phyloP scores from a whole-genome alignment of 2,888 invertebrate species.

The Habroteleia sp. region DNA sequence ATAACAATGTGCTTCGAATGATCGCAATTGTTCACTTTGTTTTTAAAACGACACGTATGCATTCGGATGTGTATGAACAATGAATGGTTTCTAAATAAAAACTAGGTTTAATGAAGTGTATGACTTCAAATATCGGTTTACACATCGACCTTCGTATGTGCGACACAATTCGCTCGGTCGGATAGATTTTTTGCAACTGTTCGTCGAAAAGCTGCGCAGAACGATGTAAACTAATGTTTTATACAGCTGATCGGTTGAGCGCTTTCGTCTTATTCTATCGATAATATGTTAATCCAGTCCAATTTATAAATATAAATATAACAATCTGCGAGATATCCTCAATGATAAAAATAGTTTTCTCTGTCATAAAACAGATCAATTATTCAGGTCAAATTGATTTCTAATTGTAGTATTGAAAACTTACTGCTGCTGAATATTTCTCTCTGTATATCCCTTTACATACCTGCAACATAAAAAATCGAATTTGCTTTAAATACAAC shows the following conservation, averaged over 20 bases:
- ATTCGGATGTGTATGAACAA: conserved; percentile 54
- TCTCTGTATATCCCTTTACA: conserved; percentile 72
- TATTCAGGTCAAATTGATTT: conserved; percentile 42
- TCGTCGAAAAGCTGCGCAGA: conserved; percentile 59
- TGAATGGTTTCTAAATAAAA: conserved; percentile 55
- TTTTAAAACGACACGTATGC: conserved; percentile 18
- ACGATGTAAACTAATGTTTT: conserved; percentile 57
- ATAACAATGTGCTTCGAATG: conserved; percentile 2
- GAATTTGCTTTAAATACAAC: background rate
- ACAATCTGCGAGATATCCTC: conserved; percentile 19
- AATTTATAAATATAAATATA: conserved; percentile 54
- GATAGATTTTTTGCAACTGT: conserved; percentile 55
- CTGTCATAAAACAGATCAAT: conserved; percentile 17
- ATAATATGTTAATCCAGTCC: conserved; percentile 36
- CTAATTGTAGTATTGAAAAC: conserved; percentile 39
- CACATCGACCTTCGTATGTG: conserved; percentile 55
- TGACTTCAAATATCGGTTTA: conserved; percentile 58
- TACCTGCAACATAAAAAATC: conserved; percentile 76
- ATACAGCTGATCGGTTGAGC: conserved; percentile 42
- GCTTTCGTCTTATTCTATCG: conserved; percentile 42
- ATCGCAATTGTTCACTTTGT: conserved; percentile 19
- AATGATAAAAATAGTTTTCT: conserved; percentile 41
- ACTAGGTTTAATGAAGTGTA: conserved; percentile 52
- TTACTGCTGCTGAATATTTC: background rate
- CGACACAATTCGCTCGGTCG: conserved; percentile 59